A percentile compares a stretch with the other conserved stretches of the same genome.
Evolutionary conservation across 2,888 invertebrate genomes (phyloP).

Genomic region (Drosophila paracracens): DNA sequence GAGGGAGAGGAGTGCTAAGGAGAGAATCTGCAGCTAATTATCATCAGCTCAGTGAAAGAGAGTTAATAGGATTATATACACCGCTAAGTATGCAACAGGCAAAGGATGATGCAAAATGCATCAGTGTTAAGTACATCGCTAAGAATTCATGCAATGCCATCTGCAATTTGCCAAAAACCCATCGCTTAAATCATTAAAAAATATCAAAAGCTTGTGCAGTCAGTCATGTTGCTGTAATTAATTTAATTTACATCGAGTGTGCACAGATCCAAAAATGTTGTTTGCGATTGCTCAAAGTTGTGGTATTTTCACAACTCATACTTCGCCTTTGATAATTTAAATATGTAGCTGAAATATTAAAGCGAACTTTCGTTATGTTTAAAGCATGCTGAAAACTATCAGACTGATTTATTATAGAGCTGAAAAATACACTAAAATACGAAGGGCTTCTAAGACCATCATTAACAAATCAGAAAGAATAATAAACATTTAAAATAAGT

Average conservation of each 20-base stretch:
- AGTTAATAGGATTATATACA: constrained; percentile 30
- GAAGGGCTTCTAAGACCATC: not conserved
- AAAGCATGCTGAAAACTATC: not conserved
- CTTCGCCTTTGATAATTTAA: not conserved
- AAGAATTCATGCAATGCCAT: not conserved
- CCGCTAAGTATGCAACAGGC: constrained; percentile 29
- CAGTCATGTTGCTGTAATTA: constrained; percentile 32
- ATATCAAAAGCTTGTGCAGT: constrained; percentile 2
- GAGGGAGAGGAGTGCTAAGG: not conserved
- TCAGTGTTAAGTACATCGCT: not conserved
- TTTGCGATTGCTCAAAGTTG: constrained; percentile 1
- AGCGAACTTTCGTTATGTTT: not conserved
- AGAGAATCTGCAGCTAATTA: constrained; percentile 67
- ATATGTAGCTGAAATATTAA: not conserved
- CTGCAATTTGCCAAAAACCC: not conserved
- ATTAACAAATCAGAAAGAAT: not conserved
- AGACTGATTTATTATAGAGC: not conserved
- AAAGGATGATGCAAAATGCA: constrained; percentile 16
- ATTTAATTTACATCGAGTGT: constrained; percentile 35
- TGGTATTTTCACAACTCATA: not conserved
- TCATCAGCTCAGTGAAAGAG: constrained; percentile 46
- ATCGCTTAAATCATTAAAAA: not conserved
- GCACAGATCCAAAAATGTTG: constrained; percentile 41
- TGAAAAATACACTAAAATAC: not conserved
- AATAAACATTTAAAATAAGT: not conserved